A percentile compares a stretch with the other conserved stretches of the same genome.
Conservation (phyloP, 2,888 invertebrate species). For the Andricus curvator region DNA sequence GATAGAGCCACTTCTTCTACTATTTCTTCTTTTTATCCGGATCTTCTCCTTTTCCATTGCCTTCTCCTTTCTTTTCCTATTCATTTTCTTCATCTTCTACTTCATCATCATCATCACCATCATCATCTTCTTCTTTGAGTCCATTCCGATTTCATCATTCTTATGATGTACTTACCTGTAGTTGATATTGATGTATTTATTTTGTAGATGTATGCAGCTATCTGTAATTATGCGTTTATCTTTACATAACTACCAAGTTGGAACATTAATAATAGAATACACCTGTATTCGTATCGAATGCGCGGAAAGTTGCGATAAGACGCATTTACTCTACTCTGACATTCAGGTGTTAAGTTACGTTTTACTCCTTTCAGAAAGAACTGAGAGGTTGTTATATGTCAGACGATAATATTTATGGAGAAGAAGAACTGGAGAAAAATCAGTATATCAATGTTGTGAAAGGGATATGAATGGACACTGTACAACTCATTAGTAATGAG, state of each 20-base stretch:
- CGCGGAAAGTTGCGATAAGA: constrained; percentile 42
- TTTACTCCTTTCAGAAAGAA: constrained; percentile 36
- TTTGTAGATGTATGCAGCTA: neutral
- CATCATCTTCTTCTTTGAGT: constrained; percentile 18
- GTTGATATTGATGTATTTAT: constrained; percentile 12
- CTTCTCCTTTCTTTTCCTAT: constrained; percentile 40
- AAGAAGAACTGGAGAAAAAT: constrained; percentile 4
- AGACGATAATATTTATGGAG: constrained; percentile 19
- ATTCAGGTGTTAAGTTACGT: constrained; percentile 41
- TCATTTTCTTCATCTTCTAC: neutral
- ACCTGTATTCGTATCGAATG: constrained; percentile 44
- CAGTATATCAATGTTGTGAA: constrained; percentile 13
- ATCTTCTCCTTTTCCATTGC: constrained; percentile 18
- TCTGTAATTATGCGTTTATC: constrained; percentile 10
- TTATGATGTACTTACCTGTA: constrained; percentile 31
- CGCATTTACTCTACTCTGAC: constrained; percentile 52
- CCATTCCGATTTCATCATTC: constrained; percentile 48
- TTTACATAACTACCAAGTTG: constrained; percentile 31
- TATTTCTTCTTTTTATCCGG: constrained; percentile 42
- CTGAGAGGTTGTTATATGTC: constrained; percentile 22
- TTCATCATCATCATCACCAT: constrained; percentile 5
- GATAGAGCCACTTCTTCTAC: constrained; percentile 49
- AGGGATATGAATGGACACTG: neutral
- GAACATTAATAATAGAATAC: constrained; percentile 35
- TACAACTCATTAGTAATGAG: neutral